Percentiles rank a stretch among this genome's conserved stretches.
These are phyloP conservation scores for Drosophila sproati DNA, from an alignment of 1,140 invertebrate species.

Conservation along the genomic window DNA sequence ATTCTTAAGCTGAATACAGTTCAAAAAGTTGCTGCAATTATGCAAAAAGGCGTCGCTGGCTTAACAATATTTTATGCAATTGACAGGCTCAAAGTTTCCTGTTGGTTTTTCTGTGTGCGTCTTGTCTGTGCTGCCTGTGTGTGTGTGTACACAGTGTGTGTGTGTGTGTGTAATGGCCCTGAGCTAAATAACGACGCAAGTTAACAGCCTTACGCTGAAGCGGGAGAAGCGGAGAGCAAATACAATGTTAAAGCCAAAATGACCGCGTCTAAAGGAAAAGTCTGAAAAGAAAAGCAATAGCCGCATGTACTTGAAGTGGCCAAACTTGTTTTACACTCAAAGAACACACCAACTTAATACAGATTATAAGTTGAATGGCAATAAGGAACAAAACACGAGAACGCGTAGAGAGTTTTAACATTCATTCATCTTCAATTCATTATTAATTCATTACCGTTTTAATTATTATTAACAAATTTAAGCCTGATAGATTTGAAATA, in stretches of 20 bases:
- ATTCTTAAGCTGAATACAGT: not conserved
- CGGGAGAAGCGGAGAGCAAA: slow-evolving; percentile 29
- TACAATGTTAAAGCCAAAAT: slow-evolving; percentile 71
- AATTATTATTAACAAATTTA: too few species aligned
- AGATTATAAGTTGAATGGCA: not conserved
- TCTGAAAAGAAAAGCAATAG: slow-evolving; percentile 61
- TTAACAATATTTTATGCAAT: slow-evolving; percentile 63
- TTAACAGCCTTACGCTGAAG: slow-evolving; percentile 30
- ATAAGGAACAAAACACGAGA: not conserved
- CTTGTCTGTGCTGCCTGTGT: slow-evolving; percentile 12
- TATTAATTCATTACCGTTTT: too few species aligned
- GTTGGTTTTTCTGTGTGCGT: slow-evolving; percentile 2
- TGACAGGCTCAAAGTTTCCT: slow-evolving; percentile 53
- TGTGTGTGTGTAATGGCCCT: slow-evolving; percentile 59
- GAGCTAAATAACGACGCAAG: slow-evolving; percentile 71
- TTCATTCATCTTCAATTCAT: too few species aligned
- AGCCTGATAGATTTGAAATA: too few species aligned
- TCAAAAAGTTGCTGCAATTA: slow-evolving; percentile 41
- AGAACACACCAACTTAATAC: not conserved
- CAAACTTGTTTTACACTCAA: slow-evolving; percentile 43
- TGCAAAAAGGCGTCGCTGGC: slow-evolving; percentile 27
- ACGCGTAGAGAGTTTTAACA: too few species aligned
- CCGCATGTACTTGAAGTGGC: slow-evolving; percentile 55
- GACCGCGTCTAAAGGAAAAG: slow-evolving; percentile 59
- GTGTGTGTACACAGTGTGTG: slow-evolving; percentile 14